Evolutionary conservation across 1,140 invertebrate species (phyloP), one percentile per base, ranked within the genome.

Genomic region (Pentalonia nigronervosa): DNA sequence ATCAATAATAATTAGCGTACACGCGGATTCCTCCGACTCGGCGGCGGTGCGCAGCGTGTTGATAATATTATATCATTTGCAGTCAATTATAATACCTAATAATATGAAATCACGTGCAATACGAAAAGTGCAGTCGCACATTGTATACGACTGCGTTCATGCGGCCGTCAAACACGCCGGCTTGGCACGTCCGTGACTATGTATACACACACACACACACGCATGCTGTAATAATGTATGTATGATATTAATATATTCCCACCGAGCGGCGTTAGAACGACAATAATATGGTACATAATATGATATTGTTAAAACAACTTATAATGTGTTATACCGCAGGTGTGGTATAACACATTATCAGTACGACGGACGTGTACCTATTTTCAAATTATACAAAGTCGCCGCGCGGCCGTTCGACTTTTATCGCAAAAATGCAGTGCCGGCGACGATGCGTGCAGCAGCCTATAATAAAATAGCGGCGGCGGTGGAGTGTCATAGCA

Each of bases 351-450:
- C n/a, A n/a, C n/a, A n/a, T n/a, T n/a, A n/a, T n/a, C n/a, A n/a
- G 23, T 53, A 6, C 23, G 23, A 30, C 25, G 60, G 11, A 76
- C 60, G 30, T 0, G n/a, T n/a, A 76, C 30, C 60, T 76, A 76
- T 76, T 76, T 76, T 76, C n/a, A 41, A 2, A 41, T 41, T 41
- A 76, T 20, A n/a, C n/a, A 17, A 34, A 34, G 60, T 76, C 4
- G 60, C 20, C 30, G 45, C 41, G 25, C 48, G 48, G 50, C 20
- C n/a, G 87, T 53, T 11, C 34, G 87, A 89, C 47, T 89, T 60
- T 90, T 45, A 60, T 60, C 56, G 41, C 25, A 56, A 34, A 88
- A 87, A 87, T 87, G 84, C 45, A 48, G 87, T 50, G 47, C 47
- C 45, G 41, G 41, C 45, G 84, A 83, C 41, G 8, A 11, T 45